Evolutionary conservation across 1,140 invertebrate genomes (phyloP).

Genomic region (Drosophila pseudoobscura): DNA sequence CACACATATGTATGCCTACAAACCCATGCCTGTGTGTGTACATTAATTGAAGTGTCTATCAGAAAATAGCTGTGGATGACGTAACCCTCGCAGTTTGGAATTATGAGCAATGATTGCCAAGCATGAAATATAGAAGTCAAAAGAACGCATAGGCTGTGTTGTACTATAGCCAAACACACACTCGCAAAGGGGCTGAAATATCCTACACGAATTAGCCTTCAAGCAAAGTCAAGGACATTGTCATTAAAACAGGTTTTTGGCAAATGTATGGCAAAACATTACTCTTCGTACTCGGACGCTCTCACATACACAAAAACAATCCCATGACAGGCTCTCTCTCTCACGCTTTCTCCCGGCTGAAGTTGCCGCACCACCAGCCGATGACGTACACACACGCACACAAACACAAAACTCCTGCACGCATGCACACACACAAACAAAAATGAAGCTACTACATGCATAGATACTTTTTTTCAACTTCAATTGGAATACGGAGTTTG

Average conservation of each 20-base stretch:
- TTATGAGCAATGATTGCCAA: slow-evolving; percentile 62
- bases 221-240: slow-evolving; percentile 68
- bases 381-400: slow-evolving; percentile 68
- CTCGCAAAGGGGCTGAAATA: background rate
- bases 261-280: slow-evolving; percentile 29
- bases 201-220: slow-evolving; percentile 23
- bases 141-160: background rate
- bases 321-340: slow-evolving; percentile 39
- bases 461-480: slow-evolving; percentile 62
- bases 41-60: slow-evolving; percentile 81
- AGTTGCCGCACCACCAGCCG: slow-evolving; percentile 73
- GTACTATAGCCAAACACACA: background rate
- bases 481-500: slow-evolving; percentile 42
- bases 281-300: background rate
- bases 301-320: slow-evolving; percentile 37
- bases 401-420: slow-evolving; percentile 26
- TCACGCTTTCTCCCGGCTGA: slow-evolving; percentile 62
- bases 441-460: slow-evolving; percentile 63
- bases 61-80: slow-evolving; percentile 80
- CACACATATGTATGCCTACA: too few relatives aligned
- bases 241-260: slow-evolving; percentile 40
- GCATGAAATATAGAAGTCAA: slow-evolving; percentile 20
- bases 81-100: slow-evolving; percentile 70
- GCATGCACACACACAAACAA: slow-evolving; percentile 27
- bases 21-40: slow-evolving; percentile 15